Conservation (phyloP, 1,140 invertebrate species). For the Lucilia sericata region DNA sequence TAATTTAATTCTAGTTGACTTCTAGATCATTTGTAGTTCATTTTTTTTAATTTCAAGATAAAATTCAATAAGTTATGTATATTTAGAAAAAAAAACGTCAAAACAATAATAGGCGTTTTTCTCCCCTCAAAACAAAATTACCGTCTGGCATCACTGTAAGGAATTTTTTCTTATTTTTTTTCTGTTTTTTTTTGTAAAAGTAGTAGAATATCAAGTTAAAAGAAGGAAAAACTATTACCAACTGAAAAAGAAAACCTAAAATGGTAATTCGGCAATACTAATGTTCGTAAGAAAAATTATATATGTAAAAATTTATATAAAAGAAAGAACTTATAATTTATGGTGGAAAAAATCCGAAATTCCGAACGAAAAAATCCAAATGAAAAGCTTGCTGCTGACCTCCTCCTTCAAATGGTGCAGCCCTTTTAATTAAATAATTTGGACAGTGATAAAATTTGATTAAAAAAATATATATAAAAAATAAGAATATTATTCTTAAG, state of each 20-base stretch:
- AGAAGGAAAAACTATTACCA: conserved; percentile 43
- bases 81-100: too few species aligned
- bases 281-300: conserved; percentile 41
- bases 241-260: conserved; percentile 37
- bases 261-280: conserved; percentile 42
- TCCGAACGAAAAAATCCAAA: neutral
- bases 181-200: conserved; percentile 25
- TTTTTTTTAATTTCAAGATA: too few species aligned
- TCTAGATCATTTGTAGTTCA: too few species aligned
- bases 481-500: neutral
- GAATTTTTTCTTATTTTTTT: neutral
- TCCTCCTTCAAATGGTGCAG: neutral
- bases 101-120: neutral
- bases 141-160: conserved; percentile 40
- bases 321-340: conserved; percentile 11
- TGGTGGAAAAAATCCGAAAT: neutral
- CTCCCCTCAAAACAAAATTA: neutral
- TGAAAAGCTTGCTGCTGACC: neutral
- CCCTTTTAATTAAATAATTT: conserved; percentile 3
- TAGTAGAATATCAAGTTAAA: conserved; percentile 44
- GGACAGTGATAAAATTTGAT: neutral
- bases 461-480: neutral
- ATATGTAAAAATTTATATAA: conserved; percentile 38
- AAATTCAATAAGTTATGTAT: too few species aligned
- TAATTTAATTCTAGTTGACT: too few species aligned